Base-by-base conservation (phyloP, 2,888 invertebrate species). In the Drosophila anceps region DNA sequence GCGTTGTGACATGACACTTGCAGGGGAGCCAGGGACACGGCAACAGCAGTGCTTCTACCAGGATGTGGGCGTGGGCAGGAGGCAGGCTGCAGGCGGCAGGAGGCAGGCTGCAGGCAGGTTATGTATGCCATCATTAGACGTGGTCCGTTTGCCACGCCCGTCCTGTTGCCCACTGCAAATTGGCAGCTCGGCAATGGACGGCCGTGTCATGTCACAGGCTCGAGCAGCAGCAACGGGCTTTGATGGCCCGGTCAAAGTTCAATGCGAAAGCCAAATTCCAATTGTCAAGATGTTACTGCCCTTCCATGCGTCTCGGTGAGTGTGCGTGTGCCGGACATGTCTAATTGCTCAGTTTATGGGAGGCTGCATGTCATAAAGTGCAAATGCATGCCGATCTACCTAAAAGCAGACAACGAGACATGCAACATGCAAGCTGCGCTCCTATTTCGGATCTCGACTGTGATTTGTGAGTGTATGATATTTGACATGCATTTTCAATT, bases 401-500 rank as follows among this genome's bases (percentile, higher is more conserved):
- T 57, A 74, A 61, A 63, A 68, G 60, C 73, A 64, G 70, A 64
- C 82, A 73, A 73, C 73, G 73, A 69, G 87, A 82, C 64, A 72
- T 82, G 76, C 64, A 61, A 60, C 57, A 62, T 59, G 50, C 63
- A 59, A 55, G 48, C 13, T 18, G 50, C 31, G 27, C 44, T 24
- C 12, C 35, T 24, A 50, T 50, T 50, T 76, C 50, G 53, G 50
- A 66, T 58, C 72, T 67, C 39, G 29, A 15, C 51, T 54, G 69
- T 83, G 80, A 88, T 90, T 88, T 87, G 86, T 88, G 77, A 74
- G 71, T 65, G 75, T 77, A 69, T 63, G 76, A 86, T 80, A 83
- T 84, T 85, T 91, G 91, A 91, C 91, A 91, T 89, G 89, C 85
- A 91, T 91, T 91, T 91, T 87, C 91, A 91, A 91, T 91, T 91